phyloP scores from a whole-genome alignment of 2,113 vertebrate species.

The Scatophagus argus region DNA sequence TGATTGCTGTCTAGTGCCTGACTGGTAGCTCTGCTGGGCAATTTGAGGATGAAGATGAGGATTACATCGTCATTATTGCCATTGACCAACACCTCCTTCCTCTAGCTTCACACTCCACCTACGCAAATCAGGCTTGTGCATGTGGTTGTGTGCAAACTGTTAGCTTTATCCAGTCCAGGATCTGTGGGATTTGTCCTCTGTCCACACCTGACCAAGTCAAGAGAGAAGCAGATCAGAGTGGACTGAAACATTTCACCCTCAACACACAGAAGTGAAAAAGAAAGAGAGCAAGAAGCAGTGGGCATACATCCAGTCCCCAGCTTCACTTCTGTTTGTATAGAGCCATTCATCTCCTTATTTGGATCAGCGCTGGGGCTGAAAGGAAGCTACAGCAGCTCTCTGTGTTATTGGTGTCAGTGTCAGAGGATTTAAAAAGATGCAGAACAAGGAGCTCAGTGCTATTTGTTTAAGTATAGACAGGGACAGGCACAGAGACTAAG shows the following conservation, averaged over 20 bases:
- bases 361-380: constrained; percentile 73
- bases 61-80: not conserved
- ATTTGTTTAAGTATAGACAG: constrained; percentile 59
- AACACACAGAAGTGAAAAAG: constrained; percentile 32
- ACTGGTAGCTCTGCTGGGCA: not conserved
- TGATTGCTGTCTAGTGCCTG: no score
- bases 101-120: not conserved
- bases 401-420: constrained; percentile 73
- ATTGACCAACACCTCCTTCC: not conserved
- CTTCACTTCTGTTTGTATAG: constrained; percentile 74
- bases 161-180: not conserved
- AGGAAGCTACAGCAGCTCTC: constrained; percentile 64
- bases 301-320: constrained; percentile 65
- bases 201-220: constrained; percentile 27
- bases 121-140: not conserved
- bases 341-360: constrained; percentile 83
- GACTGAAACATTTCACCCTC: constrained; percentile 30
- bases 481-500: constrained; percentile 26
- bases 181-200: not conserved
- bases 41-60: not conserved
- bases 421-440: constrained; percentile 67
- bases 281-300: constrained; percentile 45
- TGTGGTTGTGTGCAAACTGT: not conserved
- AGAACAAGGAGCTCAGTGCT: constrained; percentile 57
- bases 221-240: constrained; percentile 17